Base-by-base conservation (phyloP, 2,113 vertebrate species). In the Sylvilagus bachmani region DNA sequence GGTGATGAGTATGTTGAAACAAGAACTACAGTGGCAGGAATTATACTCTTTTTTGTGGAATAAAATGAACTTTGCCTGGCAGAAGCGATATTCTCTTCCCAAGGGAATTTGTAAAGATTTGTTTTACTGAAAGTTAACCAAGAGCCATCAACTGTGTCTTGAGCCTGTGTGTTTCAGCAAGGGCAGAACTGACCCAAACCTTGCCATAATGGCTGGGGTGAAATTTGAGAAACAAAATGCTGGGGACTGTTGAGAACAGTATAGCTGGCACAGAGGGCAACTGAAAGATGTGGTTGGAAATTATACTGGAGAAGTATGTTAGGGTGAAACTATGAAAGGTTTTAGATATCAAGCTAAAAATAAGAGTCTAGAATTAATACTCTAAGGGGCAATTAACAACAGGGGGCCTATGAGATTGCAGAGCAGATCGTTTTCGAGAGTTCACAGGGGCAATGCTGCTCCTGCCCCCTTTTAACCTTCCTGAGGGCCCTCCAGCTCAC, bases 281-380 rank as follows among this genome's bases (percentile, higher is more conserved):
- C 9, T 10, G n/a, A 84, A 90, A 95, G 66, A 87, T 38, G 55
- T 25, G 44, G 67, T 24, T 90, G 81, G 51, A 62, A 82, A 31
- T 69, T 91, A 67, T 64, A 80, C 61, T 33, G 29, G 78, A 89
- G 69, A 94, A 38, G 53, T 66, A 84, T 77, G n/a, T 51, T 49
- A 67, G n/a, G 58, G 36, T n/a, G 64, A 89, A 91, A 84, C 53
- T 17, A 22, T 14, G n/a, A 73, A 90, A 78, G 80, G 36, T 38
- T 88, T 92, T 93, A 38, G 84, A 86, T 89, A n/a, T 91, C 86
- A 51, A 80, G 75, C 75, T 33, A 71, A 75, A 77, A 25, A 49
- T 21, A 55, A 36, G 55, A 38, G 38, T 89, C 62, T 73, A 80
- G 11, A 89, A 82, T 80, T 62, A 85, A 62, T 29, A 9, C 6